These are phyloP conservation scores for Drosophila prolongata DNA, from an alignment of 2,888 invertebrate genomes.

Conservation along the genomic window DNA sequence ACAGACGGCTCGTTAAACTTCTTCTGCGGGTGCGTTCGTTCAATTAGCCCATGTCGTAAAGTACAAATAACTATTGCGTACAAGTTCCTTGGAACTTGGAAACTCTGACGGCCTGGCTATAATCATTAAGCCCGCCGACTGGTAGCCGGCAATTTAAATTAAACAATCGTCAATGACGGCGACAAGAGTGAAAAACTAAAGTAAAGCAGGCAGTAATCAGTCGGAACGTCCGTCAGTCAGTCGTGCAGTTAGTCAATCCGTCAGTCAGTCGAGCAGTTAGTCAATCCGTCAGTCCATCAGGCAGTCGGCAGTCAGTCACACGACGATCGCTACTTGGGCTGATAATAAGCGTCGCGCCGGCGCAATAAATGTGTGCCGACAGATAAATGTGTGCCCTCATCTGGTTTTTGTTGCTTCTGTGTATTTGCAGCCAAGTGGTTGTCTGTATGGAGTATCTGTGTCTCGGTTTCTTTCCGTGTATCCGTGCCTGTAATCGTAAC, in stretches of 20 bases:
- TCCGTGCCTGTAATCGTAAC: constrained; percentile 72
- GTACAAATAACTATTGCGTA: constrained; percentile 77
- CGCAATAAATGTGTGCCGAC: constrained; percentile 78
- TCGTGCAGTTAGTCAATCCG: constrained; percentile 41
- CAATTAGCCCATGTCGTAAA: constrained; percentile 78
- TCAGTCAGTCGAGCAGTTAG: constrained; percentile 51
- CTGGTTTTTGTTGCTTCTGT: constrained; percentile 45
- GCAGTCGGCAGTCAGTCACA: constrained; percentile 65
- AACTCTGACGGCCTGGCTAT: constrained; percentile 44
- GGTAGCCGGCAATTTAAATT: constrained; percentile 74
- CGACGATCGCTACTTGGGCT: constrained; percentile 56
- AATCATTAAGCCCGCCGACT: constrained; percentile 65
- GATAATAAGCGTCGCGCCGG: constrained; percentile 77
- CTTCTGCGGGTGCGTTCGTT: constrained; percentile 53
- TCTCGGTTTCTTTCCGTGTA: constrained; percentile 26
- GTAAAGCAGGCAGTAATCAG: constrained; percentile 63
- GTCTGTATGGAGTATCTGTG: constrained; percentile 21
- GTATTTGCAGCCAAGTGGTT: constrained; percentile 25
- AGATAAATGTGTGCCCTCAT: constrained; percentile 55
- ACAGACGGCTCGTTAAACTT: constrained; percentile 61
- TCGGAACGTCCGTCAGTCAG: constrained; percentile 40
- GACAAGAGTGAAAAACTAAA: constrained; percentile 71
- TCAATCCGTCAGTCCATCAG: constrained; percentile 33
- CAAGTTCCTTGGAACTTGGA: constrained; percentile 39
- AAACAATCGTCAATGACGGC: constrained; percentile 75